Base-by-base conservation (phyloP, 2,888 invertebrate species). In the Ennomos erosarius region DNA sequence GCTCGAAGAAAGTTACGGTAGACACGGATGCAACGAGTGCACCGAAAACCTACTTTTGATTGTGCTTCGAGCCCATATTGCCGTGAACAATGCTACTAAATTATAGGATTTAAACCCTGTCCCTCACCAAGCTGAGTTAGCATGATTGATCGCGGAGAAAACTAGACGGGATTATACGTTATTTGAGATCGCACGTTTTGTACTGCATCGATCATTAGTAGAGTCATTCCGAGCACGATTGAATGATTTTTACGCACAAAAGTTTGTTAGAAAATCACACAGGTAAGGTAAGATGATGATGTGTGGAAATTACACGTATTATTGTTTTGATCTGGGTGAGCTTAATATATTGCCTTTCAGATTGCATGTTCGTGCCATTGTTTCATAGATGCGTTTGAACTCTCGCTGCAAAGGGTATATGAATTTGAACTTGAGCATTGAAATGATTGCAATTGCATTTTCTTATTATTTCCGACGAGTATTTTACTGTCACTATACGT, bases 91-190 rank as follows among this genome's bases (percentile, higher is more conserved):
- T 85, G 79, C 83, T 73, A 71, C 75, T 70, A 87, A 84, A 90
- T 90, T 89, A 90, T 88, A 90, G 90, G 83, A 85, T 81, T 90
- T 87, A 88, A 70, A 75, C 68, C 71, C 74, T 67, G 80, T 80
- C 86, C 78, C 82, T 87, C 85, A 85, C 87, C 84, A 84, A 81
- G 84, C 87, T 85, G 84, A 81, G 84, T 84, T 79, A 83, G 84
- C 84, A 85, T 88, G 88, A 88, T 90, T 88, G 88, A 90, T 88
- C 83, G 85, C 71, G 74, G 84, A 85, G 88, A 90, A 89, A 90
- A 85, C 84, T 77, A 80, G 79, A 69, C 73, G 67, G 77, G 75
- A 84, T 85, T 84, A 82, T 82, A 83, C 80, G 76, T 85, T 82
- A 78, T 80, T 79, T 77, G 72, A 78, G 75, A 85, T 83, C 79